Conservation (phyloP, 2,888 invertebrate genomes). For the Dorcus hopei region DNA sequence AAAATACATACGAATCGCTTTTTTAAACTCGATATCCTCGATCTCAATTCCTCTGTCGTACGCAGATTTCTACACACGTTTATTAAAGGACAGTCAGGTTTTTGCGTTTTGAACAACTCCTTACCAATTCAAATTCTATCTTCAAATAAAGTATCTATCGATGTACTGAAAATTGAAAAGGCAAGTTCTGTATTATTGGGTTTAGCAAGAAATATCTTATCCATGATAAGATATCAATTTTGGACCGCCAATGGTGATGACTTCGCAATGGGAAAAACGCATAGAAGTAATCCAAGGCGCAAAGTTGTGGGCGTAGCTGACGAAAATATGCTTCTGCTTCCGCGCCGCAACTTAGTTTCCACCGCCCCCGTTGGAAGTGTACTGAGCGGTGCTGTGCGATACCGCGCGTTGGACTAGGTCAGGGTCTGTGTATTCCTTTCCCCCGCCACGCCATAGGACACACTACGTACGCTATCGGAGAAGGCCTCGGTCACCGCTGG, state of each 20-base stretch:
- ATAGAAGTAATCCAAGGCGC: background rate
- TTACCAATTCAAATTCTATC: no score
- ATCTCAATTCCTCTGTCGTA: background rate
- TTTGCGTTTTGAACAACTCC: no score
- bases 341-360: conserved; percentile 20
- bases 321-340: background rate
- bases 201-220: no score
- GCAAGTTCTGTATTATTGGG: no score
- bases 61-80: no score
- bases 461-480: conserved; percentile 30
- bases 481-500: conserved; percentile 33
- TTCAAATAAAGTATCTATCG: no score
- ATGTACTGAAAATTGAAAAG: no score
- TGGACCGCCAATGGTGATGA: no score
- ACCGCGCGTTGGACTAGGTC: conserved; percentile 37
- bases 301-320: background rate
- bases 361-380: conserved; percentile 34
- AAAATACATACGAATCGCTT: background rate
- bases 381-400: conserved; percentile 28
- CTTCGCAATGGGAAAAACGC: background rate
- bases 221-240: no score
- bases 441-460: conserved; percentile 26
- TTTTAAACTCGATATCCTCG: background rate
- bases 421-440: conserved; percentile 30
- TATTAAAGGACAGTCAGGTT: no score